A percentile compares a stretch with the other conserved stretches of the same genome.
These are phyloP conservation scores for Nylanderia fulva DNA, from an alignment of 1,140 invertebrate species.

Conservation along the genomic window DNA sequence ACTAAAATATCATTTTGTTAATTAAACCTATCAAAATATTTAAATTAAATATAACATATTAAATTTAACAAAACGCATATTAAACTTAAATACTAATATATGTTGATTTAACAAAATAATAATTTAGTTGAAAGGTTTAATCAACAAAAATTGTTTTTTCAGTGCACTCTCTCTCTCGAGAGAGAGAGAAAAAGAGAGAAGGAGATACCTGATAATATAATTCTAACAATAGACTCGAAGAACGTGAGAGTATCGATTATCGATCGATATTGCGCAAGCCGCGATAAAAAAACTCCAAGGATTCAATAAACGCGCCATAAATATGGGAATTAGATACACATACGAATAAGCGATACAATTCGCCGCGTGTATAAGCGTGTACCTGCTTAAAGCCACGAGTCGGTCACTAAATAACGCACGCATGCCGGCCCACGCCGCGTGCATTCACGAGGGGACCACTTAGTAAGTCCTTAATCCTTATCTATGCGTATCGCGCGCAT, in stretches of 20 bases:
- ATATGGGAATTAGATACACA: slow-evolving; percentile 70
- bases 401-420: slow-evolving; percentile 62
- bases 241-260: not conserved
- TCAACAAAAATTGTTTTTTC: too few relatives aligned
- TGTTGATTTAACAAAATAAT: too few relatives aligned
- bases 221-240: not conserved
- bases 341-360: slow-evolving; percentile 69
- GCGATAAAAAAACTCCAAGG: not conserved
- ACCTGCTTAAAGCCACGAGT: slow-evolving; percentile 27
- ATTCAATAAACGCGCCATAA: slow-evolving; percentile 70
- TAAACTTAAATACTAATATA: too few relatives aligned
- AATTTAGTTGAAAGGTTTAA: too few relatives aligned
- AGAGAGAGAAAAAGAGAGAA: too few relatives aligned
- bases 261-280: not conserved
- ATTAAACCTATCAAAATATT: too few relatives aligned
- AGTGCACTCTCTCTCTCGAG: too few relatives aligned
- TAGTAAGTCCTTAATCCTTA: slow-evolving; percentile 79
- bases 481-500: slow-evolving; percentile 75
- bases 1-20: too few relatives aligned
- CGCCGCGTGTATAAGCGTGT: slow-evolving; percentile 42
- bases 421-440: slow-evolving; percentile 61
- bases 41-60: too few relatives aligned
- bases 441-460: slow-evolving; percentile 66
- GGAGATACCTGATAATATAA: not conserved
- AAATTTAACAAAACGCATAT: too few relatives aligned